phyloP scores from a whole-genome alignment of 1,140 invertebrate genomes.

The Drosophila ficusphila region DNA sequence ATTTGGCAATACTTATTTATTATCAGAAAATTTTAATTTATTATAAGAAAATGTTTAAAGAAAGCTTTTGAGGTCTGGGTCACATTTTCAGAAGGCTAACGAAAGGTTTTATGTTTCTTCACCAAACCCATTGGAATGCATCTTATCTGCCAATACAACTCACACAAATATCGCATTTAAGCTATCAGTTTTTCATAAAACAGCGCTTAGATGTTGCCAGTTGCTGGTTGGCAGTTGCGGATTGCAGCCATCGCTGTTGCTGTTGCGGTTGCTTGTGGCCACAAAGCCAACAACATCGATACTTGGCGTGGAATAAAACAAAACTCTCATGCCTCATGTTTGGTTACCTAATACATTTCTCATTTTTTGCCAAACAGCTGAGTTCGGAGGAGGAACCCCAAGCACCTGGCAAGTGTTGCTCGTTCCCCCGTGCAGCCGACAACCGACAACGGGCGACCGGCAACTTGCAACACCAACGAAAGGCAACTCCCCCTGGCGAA shows the following conservation, averaged over 20 bases:
- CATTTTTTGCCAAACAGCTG: conserved; percentile 26
- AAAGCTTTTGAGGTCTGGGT: background rate
- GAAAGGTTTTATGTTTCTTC: background rate
- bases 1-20: too few species aligned
- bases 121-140: conserved; percentile 8
- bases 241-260: conserved; percentile 8
- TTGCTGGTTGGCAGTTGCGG: conserved; percentile 13
- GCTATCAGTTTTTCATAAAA: conserved; percentile 18
- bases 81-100: background rate
- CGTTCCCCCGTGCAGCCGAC: conserved; percentile 17
- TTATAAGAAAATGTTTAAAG: background rate
- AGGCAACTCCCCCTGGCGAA: background rate
- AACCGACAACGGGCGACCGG: conserved; percentile 43
- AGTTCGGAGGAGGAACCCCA: background rate
- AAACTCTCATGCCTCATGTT: conserved; percentile 61
- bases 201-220: conserved; percentile 18
- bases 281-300: conserved; percentile 23
- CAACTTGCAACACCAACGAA: conserved; percentile 3
- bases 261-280: conserved; percentile 45
- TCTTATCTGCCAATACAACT: conserved; percentile 22
- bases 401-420: conserved; percentile 23
- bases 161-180: conserved; percentile 66
- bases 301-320: conserved; percentile 23
- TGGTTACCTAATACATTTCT: conserved; percentile 66
- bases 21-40: background rate